Percentiles rank a stretch among this genome's conserved stretches.
phyloP scores from a whole-genome alignment of 2,888 invertebrate genomes.

The Aphodius sticticus region DNA sequence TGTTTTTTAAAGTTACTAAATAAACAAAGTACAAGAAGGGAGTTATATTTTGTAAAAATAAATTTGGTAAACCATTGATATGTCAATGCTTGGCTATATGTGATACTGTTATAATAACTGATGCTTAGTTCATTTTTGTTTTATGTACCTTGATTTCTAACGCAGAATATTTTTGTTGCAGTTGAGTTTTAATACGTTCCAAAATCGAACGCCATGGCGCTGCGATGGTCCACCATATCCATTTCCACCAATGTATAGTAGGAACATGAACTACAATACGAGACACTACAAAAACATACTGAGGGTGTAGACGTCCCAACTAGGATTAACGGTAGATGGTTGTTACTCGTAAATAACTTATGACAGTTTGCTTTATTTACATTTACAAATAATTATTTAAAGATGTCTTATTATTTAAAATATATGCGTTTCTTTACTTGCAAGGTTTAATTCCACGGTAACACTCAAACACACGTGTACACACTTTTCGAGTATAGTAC shows the following conservation, averaged over 20 bases:
- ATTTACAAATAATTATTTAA: slow-evolving; percentile 43
- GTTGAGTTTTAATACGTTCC: slow-evolving; percentile 56
- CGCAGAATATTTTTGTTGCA: slow-evolving; percentile 45
- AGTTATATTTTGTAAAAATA: too few relatives aligned
- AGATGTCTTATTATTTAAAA: slow-evolving; percentile 44
- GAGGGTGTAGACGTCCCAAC: slow-evolving; percentile 52
- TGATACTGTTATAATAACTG: too few relatives aligned
- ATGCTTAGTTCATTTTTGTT: too few relatives aligned
- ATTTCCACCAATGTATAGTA: slow-evolving; percentile 53
- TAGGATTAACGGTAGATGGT: slow-evolving; percentile 54
- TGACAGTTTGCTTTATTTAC: slow-evolving; percentile 39
- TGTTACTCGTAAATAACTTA: slow-evolving; percentile 43
- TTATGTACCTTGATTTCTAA: not conserved
- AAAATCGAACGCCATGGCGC: slow-evolving; percentile 54
- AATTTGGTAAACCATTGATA: too few relatives aligned
- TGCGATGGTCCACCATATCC: slow-evolving; percentile 55
- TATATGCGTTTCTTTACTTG: slow-evolving; percentile 48
- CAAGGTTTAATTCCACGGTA: slow-evolving; percentile 31
- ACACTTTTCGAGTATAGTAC: slow-evolving; percentile 17
- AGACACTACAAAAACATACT: slow-evolving; percentile 57
- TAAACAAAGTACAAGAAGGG: too few relatives aligned
- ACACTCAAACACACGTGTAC: not conserved
- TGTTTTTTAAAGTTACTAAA: too few relatives aligned
- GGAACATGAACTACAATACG: slow-evolving; percentile 56
- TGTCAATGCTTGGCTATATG: too few relatives aligned